These are phyloP conservation scores for Varanus komodoensis DNA, from an alignment of 2,113 vertebrate species.

Conservation along the genomic window DNA sequence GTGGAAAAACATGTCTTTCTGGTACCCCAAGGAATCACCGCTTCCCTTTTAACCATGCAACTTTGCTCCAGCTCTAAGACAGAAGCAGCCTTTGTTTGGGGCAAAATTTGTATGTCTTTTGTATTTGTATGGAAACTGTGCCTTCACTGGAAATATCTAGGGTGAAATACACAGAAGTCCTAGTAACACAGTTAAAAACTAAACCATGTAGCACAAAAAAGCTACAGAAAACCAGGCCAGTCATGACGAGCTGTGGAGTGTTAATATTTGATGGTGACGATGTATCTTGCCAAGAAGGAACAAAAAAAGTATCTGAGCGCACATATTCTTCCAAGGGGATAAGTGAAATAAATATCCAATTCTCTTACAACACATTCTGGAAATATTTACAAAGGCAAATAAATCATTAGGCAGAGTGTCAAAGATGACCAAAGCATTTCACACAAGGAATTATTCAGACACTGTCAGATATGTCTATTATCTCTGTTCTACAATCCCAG, in stretches of 20 bases:
- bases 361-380: neutral
- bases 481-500: neutral
- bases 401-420: neutral
- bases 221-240: neutral
- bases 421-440: neutral
- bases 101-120: neutral
- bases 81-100: neutral
- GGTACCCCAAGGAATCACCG: neutral
- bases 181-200: neutral
- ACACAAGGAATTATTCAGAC: neutral
- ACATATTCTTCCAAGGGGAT: neutral
- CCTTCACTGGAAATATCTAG: neutral
- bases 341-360: neutral
- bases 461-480: conserved; percentile 8
- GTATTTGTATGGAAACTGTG: neutral
- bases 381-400: neutral
- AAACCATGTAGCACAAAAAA: neutral
- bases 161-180: neutral
- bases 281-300: conserved; percentile 11
- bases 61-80: neutral
- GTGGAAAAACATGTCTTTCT: neutral
- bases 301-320: neutral
- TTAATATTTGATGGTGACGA: conserved; percentile 11
- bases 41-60: neutral
- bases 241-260: conserved; percentile 1